A percentile compares a stretch with the other conserved stretches of the same genome.
These are phyloP conservation scores for Pammene fasciana DNA, from an alignment of 2,888 invertebrate species.

Conservation along the genomic window DNA sequence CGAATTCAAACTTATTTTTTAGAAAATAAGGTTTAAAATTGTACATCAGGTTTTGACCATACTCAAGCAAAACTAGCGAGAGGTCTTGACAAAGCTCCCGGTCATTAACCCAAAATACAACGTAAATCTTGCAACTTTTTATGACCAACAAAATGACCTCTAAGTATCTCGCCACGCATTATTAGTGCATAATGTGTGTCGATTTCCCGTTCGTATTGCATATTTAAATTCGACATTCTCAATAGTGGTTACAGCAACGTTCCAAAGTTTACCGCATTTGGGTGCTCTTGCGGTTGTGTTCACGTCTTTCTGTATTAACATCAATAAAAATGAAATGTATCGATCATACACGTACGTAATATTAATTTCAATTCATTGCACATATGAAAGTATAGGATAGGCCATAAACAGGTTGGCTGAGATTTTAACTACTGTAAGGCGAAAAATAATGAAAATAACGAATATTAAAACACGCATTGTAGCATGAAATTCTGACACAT, in stretches of 20 bases:
- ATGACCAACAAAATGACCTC: slow-evolving; percentile 35
- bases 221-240: slow-evolving; percentile 22
- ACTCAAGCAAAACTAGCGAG: neutral
- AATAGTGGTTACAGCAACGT: slow-evolving; percentile 26
- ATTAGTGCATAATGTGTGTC: slow-evolving; percentile 37
- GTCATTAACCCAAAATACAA: slow-evolving; percentile 35
- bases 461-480: no score
- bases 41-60: neutral
- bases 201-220: slow-evolving; percentile 34
- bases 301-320: neutral
- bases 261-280: neutral
- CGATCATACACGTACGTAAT: neutral
- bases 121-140: slow-evolving; percentile 35
- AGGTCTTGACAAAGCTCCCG: slow-evolving; percentile 24
- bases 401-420: no score
- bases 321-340: neutral
- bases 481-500: no score
- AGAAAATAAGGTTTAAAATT: neutral
- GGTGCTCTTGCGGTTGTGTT: slow-evolving; percentile 16
- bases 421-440: no score
- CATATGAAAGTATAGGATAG: neutral
- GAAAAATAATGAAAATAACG: no score
- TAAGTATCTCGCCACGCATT: slow-evolving; percentile 39
- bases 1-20: neutral
- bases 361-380: neutral